These are phyloP conservation scores for Clunio marinus DNA, from an alignment of 2,888 invertebrate species.

Conservation along the genomic window DNA sequence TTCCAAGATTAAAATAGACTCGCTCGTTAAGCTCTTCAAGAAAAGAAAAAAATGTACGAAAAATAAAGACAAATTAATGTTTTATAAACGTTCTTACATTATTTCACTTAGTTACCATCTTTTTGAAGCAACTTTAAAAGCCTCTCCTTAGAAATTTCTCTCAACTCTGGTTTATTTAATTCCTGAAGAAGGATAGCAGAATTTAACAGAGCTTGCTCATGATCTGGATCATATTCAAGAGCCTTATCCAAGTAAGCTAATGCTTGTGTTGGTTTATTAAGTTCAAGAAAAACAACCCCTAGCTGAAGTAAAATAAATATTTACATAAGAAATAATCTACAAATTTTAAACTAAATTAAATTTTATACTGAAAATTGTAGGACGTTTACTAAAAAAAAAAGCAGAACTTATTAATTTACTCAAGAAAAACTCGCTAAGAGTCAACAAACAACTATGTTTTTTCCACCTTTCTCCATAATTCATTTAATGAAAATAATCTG, in stretches of 20 bases:
- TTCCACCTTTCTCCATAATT: no score
- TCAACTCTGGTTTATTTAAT: conserved; percentile 71
- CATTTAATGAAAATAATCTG: no score
- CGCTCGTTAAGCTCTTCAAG: conserved; percentile 72
- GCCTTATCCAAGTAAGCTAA: conserved; percentile 90
- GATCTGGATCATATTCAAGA: conserved; percentile 86
- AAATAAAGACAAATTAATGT: no score
- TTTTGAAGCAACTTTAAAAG: conserved; percentile 75
- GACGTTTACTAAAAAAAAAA: not conserved
- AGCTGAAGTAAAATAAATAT: conserved; percentile 58
- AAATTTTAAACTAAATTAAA: no score
- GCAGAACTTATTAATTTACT: not conserved
- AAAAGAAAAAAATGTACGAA: not conserved
- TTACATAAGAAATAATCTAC: no score
- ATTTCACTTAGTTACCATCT: conserved; percentile 53
- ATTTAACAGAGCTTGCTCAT: conserved; percentile 90
- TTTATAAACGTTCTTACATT: no score
- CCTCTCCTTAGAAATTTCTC: conserved; percentile 75
- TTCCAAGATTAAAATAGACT: conserved; percentile 91
- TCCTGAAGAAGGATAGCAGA: conserved; percentile 93
- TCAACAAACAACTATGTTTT: no score
- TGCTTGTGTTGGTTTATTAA: conserved; percentile 86
- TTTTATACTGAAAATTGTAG: no score
- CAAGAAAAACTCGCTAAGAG: no score
- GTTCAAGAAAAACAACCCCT: conserved; percentile 90